phyloP scores from a whole-genome alignment of 92 coral and sea anemone genomes.

The Umimayanthus chanpuru region DNA sequence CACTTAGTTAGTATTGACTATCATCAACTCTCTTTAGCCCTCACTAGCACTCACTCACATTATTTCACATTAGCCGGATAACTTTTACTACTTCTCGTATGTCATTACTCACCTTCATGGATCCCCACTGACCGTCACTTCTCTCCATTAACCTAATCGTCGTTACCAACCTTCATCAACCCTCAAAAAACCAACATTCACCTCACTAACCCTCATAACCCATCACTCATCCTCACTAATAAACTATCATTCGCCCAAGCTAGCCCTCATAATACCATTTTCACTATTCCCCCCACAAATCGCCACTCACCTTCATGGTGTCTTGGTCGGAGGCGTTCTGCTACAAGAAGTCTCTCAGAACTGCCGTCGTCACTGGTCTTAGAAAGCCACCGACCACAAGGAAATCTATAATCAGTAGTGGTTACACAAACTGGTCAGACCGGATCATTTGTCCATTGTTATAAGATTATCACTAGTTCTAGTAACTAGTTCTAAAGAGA shows the following conservation, averaged over 20 bases:
- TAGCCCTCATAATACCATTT: not conserved
- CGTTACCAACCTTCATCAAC: not conserved
- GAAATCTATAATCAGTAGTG: slow-evolving; percentile 61
- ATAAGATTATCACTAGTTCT: no score
- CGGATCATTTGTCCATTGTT: no score
- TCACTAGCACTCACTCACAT: not conserved
- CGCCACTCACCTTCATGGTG: slow-evolving; percentile 76
- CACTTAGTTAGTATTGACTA: no score
- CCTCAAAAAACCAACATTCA: not conserved
- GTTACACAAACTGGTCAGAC: not conserved
- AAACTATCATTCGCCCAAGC: not conserved
- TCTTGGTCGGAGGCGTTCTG: slow-evolving; percentile 80
- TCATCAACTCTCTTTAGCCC: not conserved
- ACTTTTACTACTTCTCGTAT: no score
- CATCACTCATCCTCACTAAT: not conserved
- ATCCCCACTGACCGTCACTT: not conserved
- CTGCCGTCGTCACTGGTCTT: slow-evolving; percentile 96
- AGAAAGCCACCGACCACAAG: slow-evolving; percentile 96
- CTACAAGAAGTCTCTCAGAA: slow-evolving; percentile 93
- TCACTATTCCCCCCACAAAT: no score
- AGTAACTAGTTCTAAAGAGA: no score
- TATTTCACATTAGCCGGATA: not conserved
- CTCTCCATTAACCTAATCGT: no score
- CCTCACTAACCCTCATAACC: not conserved
- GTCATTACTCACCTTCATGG: not conserved